Base-by-base conservation (phyloP, 1,140 invertebrate species). In the Pseudachorutes palmiensis region DNA sequence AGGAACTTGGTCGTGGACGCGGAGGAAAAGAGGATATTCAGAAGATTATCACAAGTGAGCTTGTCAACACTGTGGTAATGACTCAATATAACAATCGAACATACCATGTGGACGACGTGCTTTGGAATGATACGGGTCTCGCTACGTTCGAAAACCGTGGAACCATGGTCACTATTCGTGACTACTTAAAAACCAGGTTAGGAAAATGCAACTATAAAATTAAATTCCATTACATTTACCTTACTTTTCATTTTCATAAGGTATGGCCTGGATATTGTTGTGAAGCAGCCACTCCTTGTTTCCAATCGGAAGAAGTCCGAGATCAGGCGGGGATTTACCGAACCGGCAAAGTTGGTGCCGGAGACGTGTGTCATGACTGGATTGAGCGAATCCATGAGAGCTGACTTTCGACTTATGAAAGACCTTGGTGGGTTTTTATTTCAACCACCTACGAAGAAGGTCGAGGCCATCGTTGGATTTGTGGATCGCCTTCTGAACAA, bases 361-460 rank as follows among this genome's bases (percentile, higher is more conserved):
- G 92, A 95, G 77, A 76, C 94, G 0, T 91, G 88, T 72, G 85
- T 85, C 71, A 75, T 92, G 60, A 89, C 91, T 1, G 91, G 91
- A 26, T 75, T 87, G 0, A 85, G 82, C 9, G 84, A 87, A 64
- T 76, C 76, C 31, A 81, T 86, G 73, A 75, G 82, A 62, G 74
- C 64, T 32, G 81, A 86, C 70, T 82, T 80, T 73, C 76, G 77
- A 73, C 77, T 92, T 0, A 93, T 93, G 89, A 88, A 87, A 75
- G 90, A 93, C 73, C 81, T 96, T 1, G 85, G 87, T 0, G 75
- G 77, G 0, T 84, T 88, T 67, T 94, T 91, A 0, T 80, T 88
- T 68, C 81, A 95, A 1, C 83, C 83, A 0, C 94, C 94, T 0
- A 83, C 85, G 65, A 84, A 89, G 72, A 78, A 91, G 3, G 79